Evolutionary conservation across 2,888 invertebrate genomes (phyloP).

Genomic region (Dryobota labecula): DNA sequence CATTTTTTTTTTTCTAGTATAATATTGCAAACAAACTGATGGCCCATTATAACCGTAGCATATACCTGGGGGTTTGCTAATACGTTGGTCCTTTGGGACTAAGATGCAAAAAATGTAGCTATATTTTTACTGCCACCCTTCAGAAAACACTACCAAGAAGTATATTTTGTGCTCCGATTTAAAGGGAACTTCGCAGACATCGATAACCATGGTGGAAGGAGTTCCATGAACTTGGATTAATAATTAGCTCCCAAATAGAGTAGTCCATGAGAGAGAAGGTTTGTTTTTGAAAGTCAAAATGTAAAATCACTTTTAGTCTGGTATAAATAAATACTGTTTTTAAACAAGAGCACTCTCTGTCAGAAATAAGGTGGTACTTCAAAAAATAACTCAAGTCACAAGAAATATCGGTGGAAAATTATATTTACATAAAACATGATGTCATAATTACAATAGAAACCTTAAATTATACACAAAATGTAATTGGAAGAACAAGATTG

Average conservation of each 20-base stretch:
- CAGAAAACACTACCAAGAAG: not conserved
- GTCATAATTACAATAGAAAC: conserved; percentile 40
- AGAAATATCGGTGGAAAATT: conserved; percentile 57
- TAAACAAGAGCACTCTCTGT: conserved; percentile 16
- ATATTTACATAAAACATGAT: conserved; percentile 58
- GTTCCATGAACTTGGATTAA: not conserved
- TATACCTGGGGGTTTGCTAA: not conserved
- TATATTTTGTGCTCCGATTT: not conserved
- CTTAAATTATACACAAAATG: conserved; percentile 47
- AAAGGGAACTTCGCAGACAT: not conserved
- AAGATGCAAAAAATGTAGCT: too few species aligned
- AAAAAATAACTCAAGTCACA: conserved; percentile 63
- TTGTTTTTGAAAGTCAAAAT: not conserved
- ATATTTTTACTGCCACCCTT: not conserved
- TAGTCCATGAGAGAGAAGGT: too few species aligned
- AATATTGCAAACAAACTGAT: not conserved
- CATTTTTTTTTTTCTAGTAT: not conserved
- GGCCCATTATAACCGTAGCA: not conserved
- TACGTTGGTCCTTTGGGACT: not conserved
- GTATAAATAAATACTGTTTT: conserved; percentile 26
- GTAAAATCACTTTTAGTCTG: not conserved
- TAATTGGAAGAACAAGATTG: conserved; percentile 60
- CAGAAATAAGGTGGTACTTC: conserved; percentile 51
- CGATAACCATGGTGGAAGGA: too few species aligned
- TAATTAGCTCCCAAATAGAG: not conserved